Evolutionary conservation across 1,140 invertebrate genomes (phyloP).

Genomic region (Drosophila aff.): DNA sequence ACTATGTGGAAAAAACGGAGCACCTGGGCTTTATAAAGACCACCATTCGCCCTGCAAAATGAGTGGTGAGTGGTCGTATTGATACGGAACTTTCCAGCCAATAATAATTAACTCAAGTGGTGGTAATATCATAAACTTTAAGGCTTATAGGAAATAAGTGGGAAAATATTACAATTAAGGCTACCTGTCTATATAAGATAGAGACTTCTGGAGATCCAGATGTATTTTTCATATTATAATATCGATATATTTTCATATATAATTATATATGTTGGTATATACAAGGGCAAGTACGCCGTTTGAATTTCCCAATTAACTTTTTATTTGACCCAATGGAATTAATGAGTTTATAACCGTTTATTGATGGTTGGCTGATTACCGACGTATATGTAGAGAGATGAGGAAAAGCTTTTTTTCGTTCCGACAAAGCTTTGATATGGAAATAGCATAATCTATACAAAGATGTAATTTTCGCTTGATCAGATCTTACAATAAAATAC

Average conservation of each 20-base stretch:
- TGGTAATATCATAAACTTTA: not conserved
- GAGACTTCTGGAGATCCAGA: not conserved
- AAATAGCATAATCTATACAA: not conserved
- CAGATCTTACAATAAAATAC: not conserved
- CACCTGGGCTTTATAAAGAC: constrained; percentile 18
- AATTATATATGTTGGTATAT: not conserved
- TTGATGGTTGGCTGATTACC: not conserved
- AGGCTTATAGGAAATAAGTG: not conserved
- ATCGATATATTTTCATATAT: too few relatives aligned
- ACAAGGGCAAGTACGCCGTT: not conserved
- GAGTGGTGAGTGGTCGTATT: not conserved
- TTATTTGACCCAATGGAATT: not conserved
- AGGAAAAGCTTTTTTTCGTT: not conserved
- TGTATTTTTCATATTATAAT: not conserved
- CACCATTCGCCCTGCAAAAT: not conserved
- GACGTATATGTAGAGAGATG: not conserved
- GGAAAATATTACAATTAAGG: not conserved
- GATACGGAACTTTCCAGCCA: constrained; percentile 16
- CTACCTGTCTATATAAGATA: too few relatives aligned
- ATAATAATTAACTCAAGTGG: not conserved
- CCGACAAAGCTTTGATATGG: not conserved
- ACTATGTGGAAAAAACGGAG: too few relatives aligned
- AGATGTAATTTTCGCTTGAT: not conserved
- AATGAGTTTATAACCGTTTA: constrained; percentile 1
- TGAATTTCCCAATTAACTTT: not conserved